phyloP scores from a whole-genome alignment of 2,113 vertebrate species.

The Megaptera novaeangliae region DNA sequence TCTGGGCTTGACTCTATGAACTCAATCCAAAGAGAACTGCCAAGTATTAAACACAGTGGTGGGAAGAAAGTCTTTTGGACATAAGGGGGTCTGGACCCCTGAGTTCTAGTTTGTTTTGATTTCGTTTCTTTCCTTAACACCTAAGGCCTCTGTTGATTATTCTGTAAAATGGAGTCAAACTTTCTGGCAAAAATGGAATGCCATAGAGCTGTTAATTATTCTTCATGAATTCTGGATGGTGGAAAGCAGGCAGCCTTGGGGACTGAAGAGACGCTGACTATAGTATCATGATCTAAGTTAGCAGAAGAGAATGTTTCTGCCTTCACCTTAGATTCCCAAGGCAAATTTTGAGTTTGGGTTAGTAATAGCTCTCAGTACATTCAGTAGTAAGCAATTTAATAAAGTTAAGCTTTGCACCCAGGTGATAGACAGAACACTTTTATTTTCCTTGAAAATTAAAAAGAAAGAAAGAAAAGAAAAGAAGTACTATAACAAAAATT shows the following conservation, averaged over 20 bases:
- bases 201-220: neutral
- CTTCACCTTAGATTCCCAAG: neutral
- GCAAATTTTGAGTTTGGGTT: neutral
- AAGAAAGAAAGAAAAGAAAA: neutral
- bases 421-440: neutral
- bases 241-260: neutral
- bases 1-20: neutral
- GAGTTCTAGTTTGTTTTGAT: neutral
- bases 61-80: neutral
- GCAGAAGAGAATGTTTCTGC: neutral
- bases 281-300: neutral
- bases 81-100: neutral
- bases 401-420: neutral
- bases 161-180: neutral
- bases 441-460: neutral
- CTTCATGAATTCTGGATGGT: neutral
- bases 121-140: neutral
- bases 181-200: neutral
- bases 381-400: neutral
- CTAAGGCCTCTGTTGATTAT: neutral
- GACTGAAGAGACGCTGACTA: neutral
- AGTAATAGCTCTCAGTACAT: neutral
- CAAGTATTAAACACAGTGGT: neutral
- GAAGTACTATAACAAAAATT: neutral
- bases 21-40: neutral